phyloP scores from a whole-genome alignment of 1,140 invertebrate species.

The Brachionus angularis region DNA sequence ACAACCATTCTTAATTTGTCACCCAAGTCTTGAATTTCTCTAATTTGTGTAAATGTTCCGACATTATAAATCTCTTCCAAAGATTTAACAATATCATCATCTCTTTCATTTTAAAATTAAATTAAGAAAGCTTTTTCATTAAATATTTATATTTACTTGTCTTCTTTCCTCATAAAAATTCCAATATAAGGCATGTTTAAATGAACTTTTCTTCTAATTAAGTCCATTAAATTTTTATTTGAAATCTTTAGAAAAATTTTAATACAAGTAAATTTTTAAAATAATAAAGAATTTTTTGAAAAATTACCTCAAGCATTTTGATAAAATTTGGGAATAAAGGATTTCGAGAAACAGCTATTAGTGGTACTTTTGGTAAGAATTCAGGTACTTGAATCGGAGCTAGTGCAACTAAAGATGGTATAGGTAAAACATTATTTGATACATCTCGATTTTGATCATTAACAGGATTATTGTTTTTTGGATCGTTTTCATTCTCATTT shows the following conservation, averaged over 20 bases:
- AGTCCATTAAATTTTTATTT: conserved; percentile 78
- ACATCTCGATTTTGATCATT: conserved; percentile 12
- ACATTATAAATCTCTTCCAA: conserved; percentile 82
- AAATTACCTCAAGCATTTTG: conserved; percentile 85
- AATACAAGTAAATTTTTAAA: background rate
- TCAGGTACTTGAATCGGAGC: conserved; percentile 84
- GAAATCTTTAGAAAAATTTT: conserved; percentile 64
- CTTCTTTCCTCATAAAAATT: conserved; percentile 88
- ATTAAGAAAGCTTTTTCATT: conserved; percentile 12
- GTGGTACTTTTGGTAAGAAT: conserved; percentile 87
- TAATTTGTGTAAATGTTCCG: conserved; percentile 95
- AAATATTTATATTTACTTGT: background rate
- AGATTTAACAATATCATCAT: conserved; percentile 80
- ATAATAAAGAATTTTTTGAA: too few relatives aligned
- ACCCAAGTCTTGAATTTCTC: conserved; percentile 91
- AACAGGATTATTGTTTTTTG: background rate
- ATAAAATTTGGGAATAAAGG: conserved; percentile 97
- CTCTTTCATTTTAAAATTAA: conserved; percentile 58
- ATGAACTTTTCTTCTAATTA: conserved; percentile 87
- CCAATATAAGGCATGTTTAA: conserved; percentile 95
- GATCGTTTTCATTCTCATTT: conserved; percentile 13
- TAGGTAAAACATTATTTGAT: conserved; percentile 16
- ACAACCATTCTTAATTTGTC: conserved; percentile 84
- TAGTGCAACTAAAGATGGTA: conserved; percentile 16
- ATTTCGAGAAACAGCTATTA: conserved; percentile 86